Percentiles rank a stretch among this genome's conserved stretches.
phyloP scores from a whole-genome alignment of 2,113 vertebrate genomes.

The Albula glossodonta region DNA sequence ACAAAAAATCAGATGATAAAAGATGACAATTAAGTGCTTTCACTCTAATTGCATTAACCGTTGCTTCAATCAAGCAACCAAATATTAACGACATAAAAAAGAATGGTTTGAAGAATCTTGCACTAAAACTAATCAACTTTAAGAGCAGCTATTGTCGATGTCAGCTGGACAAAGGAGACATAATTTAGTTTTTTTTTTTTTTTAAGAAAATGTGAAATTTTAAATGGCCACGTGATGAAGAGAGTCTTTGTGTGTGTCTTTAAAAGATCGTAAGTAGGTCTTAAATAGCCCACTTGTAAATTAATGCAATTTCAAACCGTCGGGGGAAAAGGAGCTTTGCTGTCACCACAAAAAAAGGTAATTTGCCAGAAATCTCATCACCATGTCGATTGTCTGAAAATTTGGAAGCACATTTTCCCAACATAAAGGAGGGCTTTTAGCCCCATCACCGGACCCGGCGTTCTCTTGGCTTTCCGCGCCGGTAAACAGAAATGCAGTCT shows the following conservation, averaged over 20 bases:
- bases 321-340: neutral
- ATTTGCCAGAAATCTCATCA: conserved; percentile 17
- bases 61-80: conserved; percentile 14
- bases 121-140: neutral
- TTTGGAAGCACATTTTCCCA: neutral
- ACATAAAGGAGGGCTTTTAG: conserved; percentile 32
- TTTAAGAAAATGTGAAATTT: neutral
- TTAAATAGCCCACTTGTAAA: conserved; percentile 40
- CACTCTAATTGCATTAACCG: neutral
- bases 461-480: conserved; percentile 7
- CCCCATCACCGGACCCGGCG: conserved; percentile 13
- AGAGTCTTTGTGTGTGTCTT: neutral
- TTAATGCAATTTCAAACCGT: conserved; percentile 10
- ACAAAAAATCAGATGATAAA: neutral
- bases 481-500: conserved; percentile 30
- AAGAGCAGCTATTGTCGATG: neutral
- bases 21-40: conserved; percentile 9
- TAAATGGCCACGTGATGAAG: conserved; percentile 7
- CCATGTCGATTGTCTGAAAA: conserved; percentile 19
- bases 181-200: neutral
- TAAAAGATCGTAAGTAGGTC: neutral
- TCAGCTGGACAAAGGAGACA: conserved; percentile 13
- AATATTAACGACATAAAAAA: conserved; percentile 13
- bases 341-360: conserved; percentile 22
- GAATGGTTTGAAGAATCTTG: neutral